Conservation (phyloP, 2,888 invertebrate species). For the Habroteleia sp. region DNA sequence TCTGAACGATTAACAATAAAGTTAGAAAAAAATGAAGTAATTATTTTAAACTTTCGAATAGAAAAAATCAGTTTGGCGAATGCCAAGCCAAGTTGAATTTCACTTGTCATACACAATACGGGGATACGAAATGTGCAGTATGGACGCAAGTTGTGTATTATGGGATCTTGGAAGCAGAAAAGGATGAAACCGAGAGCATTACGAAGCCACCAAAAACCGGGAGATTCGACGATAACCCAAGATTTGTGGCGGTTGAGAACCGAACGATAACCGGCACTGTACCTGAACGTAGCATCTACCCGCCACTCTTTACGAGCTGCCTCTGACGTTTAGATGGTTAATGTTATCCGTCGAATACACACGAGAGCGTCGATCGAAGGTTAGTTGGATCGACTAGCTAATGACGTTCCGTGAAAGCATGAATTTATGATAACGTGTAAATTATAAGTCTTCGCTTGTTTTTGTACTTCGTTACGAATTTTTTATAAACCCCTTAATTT, state of each 20-base stretch:
- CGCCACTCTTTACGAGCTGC: constrained; percentile 63
- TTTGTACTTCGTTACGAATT: constrained; percentile 5
- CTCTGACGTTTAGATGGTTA: constrained; percentile 64
- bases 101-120: constrained; percentile 49
- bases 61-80: constrained; percentile 2
- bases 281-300: constrained; percentile 60
- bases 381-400: constrained; percentile 60
- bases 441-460: constrained; percentile 28
- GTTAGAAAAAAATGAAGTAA: background rate
- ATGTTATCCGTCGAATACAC: constrained; percentile 62
- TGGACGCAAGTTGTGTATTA: constrained; percentile 64
- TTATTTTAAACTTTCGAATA: background rate
- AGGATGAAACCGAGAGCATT: constrained; percentile 67
- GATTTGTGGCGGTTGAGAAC: constrained; percentile 77
- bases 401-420: constrained; percentile 55
- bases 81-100: constrained; percentile 27
- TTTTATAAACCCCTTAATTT: background rate
- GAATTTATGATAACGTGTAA: constrained; percentile 59
- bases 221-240: constrained; percentile 75
- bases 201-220: constrained; percentile 76
- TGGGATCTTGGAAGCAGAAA: constrained; percentile 59
- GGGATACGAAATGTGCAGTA: constrained; percentile 44
- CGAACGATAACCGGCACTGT: constrained; percentile 73
- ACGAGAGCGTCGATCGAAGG: constrained; percentile 61
- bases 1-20: too few relatives aligned